phyloP scores from a whole-genome alignment of 2,113 vertebrate species.

The Garra rufa region DNA sequence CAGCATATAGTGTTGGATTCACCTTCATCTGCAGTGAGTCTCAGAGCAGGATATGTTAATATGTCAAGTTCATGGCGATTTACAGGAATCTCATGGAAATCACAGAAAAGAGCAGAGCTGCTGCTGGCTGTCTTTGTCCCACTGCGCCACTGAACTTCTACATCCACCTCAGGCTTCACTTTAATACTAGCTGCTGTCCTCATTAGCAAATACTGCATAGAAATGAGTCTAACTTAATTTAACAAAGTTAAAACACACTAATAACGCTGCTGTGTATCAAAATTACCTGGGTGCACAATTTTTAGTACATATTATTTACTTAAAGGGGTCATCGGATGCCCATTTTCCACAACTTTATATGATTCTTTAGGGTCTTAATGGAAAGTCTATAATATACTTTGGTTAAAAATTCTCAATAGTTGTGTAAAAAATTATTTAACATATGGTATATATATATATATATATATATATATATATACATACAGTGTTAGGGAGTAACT shows the following conservation, averaged over 20 bases:
- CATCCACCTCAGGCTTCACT: neutral
- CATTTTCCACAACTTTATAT: too few species aligned
- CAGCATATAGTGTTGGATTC: neutral
- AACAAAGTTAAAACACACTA: neutral
- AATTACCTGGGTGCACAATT: neutral
- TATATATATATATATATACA: too few species aligned
- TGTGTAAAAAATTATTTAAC: too few species aligned
- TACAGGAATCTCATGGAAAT: neutral
- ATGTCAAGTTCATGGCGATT: neutral
- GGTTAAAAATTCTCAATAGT: too few species aligned
- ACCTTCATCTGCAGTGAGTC: neutral
- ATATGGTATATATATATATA: too few species aligned
- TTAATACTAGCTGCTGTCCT: neutral
- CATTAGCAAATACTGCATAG: neutral
- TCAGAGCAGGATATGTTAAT: neutral
- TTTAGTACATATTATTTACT: neutral
- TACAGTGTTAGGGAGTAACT: too few species aligned
- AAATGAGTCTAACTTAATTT: neutral
- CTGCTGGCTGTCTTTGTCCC: neutral
- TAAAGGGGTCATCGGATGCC: too few species aligned
- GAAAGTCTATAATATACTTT: too few species aligned
- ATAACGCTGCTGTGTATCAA: neutral
- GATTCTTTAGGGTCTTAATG: too few species aligned
- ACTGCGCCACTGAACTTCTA: too few species aligned
- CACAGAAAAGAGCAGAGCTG: neutral